Conservation (phyloP, 2,113 vertebrate species). For the Tiliqua scincoides region DNA sequence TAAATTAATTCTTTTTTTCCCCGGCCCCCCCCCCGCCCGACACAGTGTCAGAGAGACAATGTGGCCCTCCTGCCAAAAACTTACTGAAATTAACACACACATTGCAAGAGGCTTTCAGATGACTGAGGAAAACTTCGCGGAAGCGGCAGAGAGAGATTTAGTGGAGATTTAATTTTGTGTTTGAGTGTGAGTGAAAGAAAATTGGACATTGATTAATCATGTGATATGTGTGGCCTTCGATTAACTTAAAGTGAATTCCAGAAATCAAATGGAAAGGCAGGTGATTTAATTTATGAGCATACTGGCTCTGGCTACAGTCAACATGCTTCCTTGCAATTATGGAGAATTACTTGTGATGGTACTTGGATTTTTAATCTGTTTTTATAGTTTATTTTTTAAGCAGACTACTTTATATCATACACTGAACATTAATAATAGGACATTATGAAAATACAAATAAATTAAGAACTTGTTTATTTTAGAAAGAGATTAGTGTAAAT, state of each 20-base stretch:
- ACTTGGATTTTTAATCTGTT: not conserved
- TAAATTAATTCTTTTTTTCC: too few species aligned
- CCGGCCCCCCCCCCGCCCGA: too few species aligned
- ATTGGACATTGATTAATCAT: not conserved
- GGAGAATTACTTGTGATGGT: not conserved
- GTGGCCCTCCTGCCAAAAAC: too few species aligned
- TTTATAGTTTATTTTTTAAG: not conserved
- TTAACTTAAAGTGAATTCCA: not conserved
- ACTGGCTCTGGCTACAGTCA: not conserved
- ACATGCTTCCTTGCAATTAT: not conserved
- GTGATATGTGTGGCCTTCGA: not conserved
- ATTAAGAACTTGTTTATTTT: not conserved
- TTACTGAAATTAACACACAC: not conserved
- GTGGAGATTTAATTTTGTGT: not conserved
- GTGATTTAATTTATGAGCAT: not conserved
- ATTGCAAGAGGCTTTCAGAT: not conserved
- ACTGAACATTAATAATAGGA: not conserved
- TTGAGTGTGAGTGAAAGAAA: not conserved
- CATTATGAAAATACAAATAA: slow-evolving; percentile 16
- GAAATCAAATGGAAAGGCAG: not conserved
- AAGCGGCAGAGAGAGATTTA: not conserved
- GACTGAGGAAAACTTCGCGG: not conserved
- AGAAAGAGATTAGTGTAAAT: slow-evolving; percentile 27
- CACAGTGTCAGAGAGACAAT: too few species aligned
- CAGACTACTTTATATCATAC: not conserved